Evolutionary conservation across 92 coral and sea anemone genomes (phyloP).

Genomic region (Zoanthus solanderi): DNA sequence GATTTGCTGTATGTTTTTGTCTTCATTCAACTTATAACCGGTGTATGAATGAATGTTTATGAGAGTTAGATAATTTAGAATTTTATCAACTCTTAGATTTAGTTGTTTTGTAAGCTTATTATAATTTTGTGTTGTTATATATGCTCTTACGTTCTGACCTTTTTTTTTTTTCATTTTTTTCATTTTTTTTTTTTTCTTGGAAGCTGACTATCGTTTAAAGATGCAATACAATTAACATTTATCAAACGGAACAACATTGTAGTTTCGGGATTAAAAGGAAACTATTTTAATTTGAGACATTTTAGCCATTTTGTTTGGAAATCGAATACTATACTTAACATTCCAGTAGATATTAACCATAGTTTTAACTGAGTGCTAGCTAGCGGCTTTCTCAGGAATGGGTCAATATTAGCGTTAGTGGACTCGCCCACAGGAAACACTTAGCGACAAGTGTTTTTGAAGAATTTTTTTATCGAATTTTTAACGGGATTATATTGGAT

Average conservation of each 20-base stretch:
- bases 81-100: too few species aligned
- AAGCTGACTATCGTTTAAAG: too few species aligned
- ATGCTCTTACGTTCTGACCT: not conserved
- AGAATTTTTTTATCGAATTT: slow-evolving; percentile 37
- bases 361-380: not conserved
- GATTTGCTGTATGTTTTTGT: not conserved
- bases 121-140: not conserved
- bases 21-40: not conserved
- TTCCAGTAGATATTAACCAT: not conserved
- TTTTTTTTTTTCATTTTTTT: too few species aligned
- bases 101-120: too few species aligned
- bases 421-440: slow-evolving; percentile 37
- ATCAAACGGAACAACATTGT: too few species aligned
- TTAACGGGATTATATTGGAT: slow-evolving; percentile 45
- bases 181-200: too few species aligned
- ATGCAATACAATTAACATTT: too few species aligned
- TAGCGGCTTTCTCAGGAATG: not conserved
- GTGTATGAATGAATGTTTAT: too few species aligned
- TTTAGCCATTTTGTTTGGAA: not conserved
- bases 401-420: not conserved
- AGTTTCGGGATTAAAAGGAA: not conserved
- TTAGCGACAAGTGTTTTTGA: slow-evolving; percentile 39
- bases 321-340: not conserved
- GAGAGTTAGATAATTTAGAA: too few species aligned
- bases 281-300: not conserved